Percentiles rank a stretch among this genome's conserved stretches.
Evolutionary conservation across 2,113 vertebrate genomes (phyloP).

Genomic region (Spilogale gracilis): DNA sequence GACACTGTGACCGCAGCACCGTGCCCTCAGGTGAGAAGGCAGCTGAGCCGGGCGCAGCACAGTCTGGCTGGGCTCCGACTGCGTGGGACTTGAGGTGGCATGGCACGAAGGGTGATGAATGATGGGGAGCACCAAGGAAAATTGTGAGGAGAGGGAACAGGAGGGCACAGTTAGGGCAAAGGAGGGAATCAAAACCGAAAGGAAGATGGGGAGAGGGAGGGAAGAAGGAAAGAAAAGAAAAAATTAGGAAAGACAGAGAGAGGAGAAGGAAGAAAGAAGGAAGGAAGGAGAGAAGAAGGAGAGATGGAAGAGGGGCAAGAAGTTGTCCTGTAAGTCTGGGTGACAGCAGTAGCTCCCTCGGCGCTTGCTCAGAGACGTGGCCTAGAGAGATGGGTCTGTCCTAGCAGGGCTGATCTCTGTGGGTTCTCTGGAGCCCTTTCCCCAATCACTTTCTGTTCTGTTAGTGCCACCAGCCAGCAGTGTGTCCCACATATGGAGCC

Average conservation of each 20-base stretch:
- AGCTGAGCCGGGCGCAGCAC: conserved; percentile 68
- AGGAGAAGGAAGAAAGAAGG: too few relatives aligned
- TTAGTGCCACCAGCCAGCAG: neutral
- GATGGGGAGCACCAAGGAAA: neutral
- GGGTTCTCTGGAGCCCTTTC: neutral
- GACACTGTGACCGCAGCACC: conserved; percentile 97
- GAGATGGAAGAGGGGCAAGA: accelerated
- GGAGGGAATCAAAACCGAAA: neutral
- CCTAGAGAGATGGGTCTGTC: neutral
- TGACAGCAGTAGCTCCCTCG: neutral
- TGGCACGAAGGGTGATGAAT: accelerated
- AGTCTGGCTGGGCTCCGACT: accelerated
- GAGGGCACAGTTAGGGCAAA: neutral
- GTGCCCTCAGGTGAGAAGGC: conserved; percentile 99
- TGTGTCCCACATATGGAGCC: neutral
- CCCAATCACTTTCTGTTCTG: neutral
- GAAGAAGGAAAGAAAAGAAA: too few relatives aligned
- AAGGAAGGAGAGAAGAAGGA: accelerated
- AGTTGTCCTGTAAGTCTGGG: neutral
- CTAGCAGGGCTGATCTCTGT: accelerated
- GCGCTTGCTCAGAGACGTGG: neutral
- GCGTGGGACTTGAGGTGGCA: accelerated
- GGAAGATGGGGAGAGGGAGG: neutral
- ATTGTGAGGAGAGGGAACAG: too few relatives aligned
- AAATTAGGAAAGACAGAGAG: neutral